phyloP scores from a whole-genome alignment of 2,888 invertebrate genomes.

The Drosophila niveifrons region DNA sequence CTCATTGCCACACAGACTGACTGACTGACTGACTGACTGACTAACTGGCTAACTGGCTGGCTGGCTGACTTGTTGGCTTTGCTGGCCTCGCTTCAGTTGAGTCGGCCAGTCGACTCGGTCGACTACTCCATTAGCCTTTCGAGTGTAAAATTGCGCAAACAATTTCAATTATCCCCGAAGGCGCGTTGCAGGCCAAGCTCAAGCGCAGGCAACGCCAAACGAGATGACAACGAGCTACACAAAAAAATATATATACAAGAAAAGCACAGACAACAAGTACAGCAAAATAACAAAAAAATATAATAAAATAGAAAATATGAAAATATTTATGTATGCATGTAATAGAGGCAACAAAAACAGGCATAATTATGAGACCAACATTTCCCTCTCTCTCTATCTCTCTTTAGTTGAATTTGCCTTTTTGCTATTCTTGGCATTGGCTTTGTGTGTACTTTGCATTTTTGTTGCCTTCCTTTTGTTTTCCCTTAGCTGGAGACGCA shows the following conservation, averaged over 20 bases:
- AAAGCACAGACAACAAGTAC: conserved; percentile 6
- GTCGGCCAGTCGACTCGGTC: conserved; percentile 75
- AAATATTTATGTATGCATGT: conserved; percentile 65
- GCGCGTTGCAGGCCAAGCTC: conserved; percentile 68
- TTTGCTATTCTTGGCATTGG: neutral
- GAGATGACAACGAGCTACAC: conserved; percentile 67
- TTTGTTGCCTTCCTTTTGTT: conserved; percentile 11
- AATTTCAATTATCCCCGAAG: conserved; percentile 82
- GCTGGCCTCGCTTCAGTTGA: conserved; percentile 65
- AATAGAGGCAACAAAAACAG: conserved; percentile 69
- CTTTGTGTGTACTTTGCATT: conserved; percentile 8
- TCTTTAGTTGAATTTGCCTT: conserved; percentile 26
- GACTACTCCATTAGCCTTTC: conserved; percentile 80
- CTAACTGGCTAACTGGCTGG: conserved; percentile 26
- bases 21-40: conserved; percentile 26
- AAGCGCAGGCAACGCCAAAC: conserved; percentile 42
- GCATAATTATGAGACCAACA: conserved; percentile 64
- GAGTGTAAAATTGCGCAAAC: conserved; percentile 83
- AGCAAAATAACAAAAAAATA: conserved; percentile 4
- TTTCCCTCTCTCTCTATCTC: too few relatives aligned
- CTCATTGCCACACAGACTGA: conserved; percentile 5
- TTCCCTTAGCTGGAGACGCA: conserved; percentile 12
- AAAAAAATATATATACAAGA: neutral
- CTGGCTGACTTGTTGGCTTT: conserved; percentile 32
- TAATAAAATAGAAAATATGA: conserved; percentile 28